Evolutionary conservation across 2,888 invertebrate genomes (phyloP), one percentile per base, ranked within the genome.

Genomic region (Rhorus exstirpatorius): DNA sequence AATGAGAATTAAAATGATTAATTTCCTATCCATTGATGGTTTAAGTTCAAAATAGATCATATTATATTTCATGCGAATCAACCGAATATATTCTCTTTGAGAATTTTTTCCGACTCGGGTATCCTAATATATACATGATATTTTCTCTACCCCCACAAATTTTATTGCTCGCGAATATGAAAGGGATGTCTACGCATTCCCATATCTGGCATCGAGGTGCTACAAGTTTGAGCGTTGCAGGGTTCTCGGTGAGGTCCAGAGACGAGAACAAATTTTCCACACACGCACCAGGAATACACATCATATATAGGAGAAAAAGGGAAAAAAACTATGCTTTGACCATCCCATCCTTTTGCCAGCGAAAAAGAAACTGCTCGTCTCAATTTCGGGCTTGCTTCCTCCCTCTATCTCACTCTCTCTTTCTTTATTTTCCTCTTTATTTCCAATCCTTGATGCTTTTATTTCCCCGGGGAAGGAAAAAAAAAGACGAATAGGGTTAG

Each of bases 381-480:
- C 77, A 82, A 82, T 84, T 84, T 79, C 68, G 60, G 71, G 79
- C 83, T 84, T 83, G 82, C 78, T 17, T 41, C 70, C 19, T 17
- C 10, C 26, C 14, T 14, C 35, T 49, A 10, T 61, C 35, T 60
- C 35, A 26, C 17, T 53, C 46, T 68, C 60, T 60, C 51, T 65
- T 38, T 75, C 74, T 63, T 46, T 63, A 35, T 75, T 51, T 53
- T 35, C 60, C 68, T 46, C 49, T 26, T 46, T 46, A 44, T 65
- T 44, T 65, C 49, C 51, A 44, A 75, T 63, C 58, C 38, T 55
- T 55, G 60, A 44, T 68, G 58, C 72, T 79, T 83, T 76, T 79
- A 79, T 77, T 83, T 83, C 79, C 83, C 72, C 53, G 55, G 79
- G 77, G 79, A 76, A 71, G 58, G 68, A 83, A 83, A 83, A 83